phyloP scores from a whole-genome alignment of 2,888 invertebrate genomes.

The Aphidius colemani region DNA sequence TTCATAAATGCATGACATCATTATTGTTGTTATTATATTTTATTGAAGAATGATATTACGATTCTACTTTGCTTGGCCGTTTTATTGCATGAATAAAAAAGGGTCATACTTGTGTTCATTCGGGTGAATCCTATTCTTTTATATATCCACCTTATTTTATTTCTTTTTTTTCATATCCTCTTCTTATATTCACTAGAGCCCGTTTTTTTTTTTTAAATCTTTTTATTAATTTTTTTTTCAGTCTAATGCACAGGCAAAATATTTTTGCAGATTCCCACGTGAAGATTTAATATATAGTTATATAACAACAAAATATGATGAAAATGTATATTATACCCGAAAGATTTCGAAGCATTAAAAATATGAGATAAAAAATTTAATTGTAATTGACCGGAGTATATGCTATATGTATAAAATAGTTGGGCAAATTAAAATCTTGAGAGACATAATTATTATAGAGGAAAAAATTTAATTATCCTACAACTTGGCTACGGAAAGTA shows the following conservation, averaged over 20 bases:
- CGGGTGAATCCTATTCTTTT: conserved; percentile 1
- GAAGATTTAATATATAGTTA: background rate
- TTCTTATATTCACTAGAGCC: background rate
- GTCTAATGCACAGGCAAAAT: background rate
- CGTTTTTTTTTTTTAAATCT: conserved; percentile 7
- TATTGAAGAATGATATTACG: conserved; percentile 8
- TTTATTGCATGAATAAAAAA: conserved; percentile 3
- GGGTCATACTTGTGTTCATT: conserved; percentile 2
- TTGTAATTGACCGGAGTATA: too few species aligned
- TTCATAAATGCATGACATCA: conserved; percentile 13
- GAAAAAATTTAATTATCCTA: too few species aligned
- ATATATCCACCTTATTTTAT: background rate
- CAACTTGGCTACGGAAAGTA: too few species aligned
- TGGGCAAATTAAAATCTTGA: too few species aligned
- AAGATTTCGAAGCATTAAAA: too few species aligned
- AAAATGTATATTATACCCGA: too few species aligned
- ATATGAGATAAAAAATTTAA: too few species aligned
- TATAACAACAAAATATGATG: too few species aligned
- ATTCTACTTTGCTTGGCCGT: background rate
- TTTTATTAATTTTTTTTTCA: background rate
- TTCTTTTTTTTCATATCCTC: conserved; percentile 3
- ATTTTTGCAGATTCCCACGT: conserved; percentile 26
- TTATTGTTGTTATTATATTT: background rate
- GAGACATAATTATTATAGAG: too few species aligned
- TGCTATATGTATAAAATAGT: too few species aligned